These are phyloP conservation scores for Busseola fusca DNA, from an alignment of 2,888 invertebrate species.

Conservation along the genomic window DNA sequence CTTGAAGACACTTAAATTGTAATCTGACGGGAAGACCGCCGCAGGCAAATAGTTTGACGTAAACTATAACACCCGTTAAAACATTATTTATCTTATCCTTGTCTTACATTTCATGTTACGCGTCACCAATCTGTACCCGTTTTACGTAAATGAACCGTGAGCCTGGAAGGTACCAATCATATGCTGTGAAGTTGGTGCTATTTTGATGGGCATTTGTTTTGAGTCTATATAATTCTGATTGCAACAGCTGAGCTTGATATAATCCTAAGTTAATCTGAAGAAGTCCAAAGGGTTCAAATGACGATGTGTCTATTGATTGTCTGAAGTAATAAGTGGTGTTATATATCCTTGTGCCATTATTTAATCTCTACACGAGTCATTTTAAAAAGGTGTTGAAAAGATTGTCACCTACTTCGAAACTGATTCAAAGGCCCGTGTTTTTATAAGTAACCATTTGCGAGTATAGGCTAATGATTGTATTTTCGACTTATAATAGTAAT, in stretches of 20 bases:
- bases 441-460: background rate
- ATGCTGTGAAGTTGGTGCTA: background rate
- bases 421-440: background rate
- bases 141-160: background rate
- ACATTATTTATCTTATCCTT: background rate
- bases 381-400: background rate
- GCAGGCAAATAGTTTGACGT: too few relatives aligned
- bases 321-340: constrained; percentile 3
- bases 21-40: too few relatives aligned
- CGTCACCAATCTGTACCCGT: background rate
- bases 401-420: background rate
- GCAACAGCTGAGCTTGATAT: background rate
- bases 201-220: background rate
- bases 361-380: constrained; percentile 10
- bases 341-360: constrained; percentile 17
- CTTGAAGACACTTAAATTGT: too few relatives aligned
- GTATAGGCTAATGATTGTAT: background rate
- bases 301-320: constrained; percentile 2
- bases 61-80: too few relatives aligned
- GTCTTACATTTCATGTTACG: background rate
- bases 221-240: background rate
- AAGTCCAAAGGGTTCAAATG: constrained; percentile 17
- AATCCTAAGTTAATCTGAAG: constrained; percentile 12
- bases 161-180: background rate
- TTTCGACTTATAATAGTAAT: constrained; percentile 6